Conservation (phyloP, 2,888 invertebrate genomes). For the Mesorhabditis spiculigera region DNA sequence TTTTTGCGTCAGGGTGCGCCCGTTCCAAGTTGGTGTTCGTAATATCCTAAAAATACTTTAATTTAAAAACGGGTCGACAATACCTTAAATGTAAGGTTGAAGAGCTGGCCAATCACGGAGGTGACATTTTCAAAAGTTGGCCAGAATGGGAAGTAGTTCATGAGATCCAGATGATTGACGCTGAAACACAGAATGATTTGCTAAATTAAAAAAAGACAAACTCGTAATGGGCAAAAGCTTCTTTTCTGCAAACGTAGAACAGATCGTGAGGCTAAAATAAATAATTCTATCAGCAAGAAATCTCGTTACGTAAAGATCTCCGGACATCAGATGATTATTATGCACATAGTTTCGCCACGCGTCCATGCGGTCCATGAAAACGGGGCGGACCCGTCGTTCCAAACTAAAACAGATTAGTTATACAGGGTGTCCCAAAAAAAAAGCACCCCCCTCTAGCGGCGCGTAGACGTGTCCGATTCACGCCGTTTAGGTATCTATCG, state of each 20-base stretch:
- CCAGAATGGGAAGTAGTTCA: slow-evolving; percentile 58
- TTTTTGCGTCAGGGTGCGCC: slow-evolving; percentile 46
- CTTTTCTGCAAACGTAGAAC: slow-evolving; percentile 53
- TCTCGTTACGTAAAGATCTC: slow-evolving; percentile 21
- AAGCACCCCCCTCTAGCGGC: too few relatives aligned
- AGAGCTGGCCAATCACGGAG: slow-evolving; percentile 39
- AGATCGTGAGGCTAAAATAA: slow-evolving; percentile 41
- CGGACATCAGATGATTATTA: slow-evolving; percentile 38
- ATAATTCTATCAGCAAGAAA: not conserved
- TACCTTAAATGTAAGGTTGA: slow-evolving; percentile 47
- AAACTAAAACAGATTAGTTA: slow-evolving; percentile 30
- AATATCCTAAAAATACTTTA: slow-evolving; percentile 35
- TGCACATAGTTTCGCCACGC: slow-evolving; percentile 49
- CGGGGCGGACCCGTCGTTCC: slow-evolving; percentile 48
- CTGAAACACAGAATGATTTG: slow-evolving; percentile 23
- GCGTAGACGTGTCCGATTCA: too few relatives aligned
- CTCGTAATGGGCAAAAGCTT: slow-evolving; percentile 54
- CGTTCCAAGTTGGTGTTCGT: slow-evolving; percentile 40
- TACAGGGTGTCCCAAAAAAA: too few relatives aligned
- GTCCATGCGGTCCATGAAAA: slow-evolving; percentile 51
- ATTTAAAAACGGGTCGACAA: not conserved
- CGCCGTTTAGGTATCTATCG: too few relatives aligned
- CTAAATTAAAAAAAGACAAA: slow-evolving; percentile 15
- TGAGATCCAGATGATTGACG: slow-evolving; percentile 48
- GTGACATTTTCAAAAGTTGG: slow-evolving; percentile 52